These are phyloP conservation scores for Heteromormyrus szaboi DNA, from an alignment of 2,797 vertebrate genomes.

Conservation along the genomic window DNA sequence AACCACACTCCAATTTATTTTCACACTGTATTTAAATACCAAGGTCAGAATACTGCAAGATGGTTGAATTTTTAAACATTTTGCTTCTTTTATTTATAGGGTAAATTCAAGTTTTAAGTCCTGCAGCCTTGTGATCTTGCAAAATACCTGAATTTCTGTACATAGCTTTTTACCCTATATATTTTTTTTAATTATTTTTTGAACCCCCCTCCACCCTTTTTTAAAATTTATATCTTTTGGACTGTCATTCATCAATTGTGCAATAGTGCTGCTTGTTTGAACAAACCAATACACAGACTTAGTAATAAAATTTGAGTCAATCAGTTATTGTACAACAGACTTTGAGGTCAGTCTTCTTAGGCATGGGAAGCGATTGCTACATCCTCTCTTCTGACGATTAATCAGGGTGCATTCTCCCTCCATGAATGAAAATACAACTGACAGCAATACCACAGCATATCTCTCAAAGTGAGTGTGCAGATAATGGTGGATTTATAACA, in stretches of 20 bases:
- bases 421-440: not conserved
- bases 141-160: not conserved
- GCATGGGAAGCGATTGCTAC: not conserved
- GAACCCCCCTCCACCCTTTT: not conserved
- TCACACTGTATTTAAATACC: not conserved
- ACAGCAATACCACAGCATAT: not conserved
- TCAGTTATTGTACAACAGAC: not conserved
- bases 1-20: slow-evolving; percentile 1
- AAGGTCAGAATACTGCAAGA: not conserved
- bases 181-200: too few species aligned
- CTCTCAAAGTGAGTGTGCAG: not conserved
- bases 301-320: not conserved
- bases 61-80: not conserved
- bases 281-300: not conserved
- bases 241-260: not conserved
- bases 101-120: not conserved
- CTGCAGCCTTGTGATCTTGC: not conserved
- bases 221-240: not conserved
- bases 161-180: not conserved
- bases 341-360: not conserved
- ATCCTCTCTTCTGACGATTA: not conserved
- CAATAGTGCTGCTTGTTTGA: not conserved
- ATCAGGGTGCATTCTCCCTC: not conserved
- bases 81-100: not conserved
- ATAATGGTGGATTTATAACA: not conserved